Evolutionary conservation across 2,888 invertebrate species (phyloP).

Genomic region (Schrankia costaestrigalis): DNA sequence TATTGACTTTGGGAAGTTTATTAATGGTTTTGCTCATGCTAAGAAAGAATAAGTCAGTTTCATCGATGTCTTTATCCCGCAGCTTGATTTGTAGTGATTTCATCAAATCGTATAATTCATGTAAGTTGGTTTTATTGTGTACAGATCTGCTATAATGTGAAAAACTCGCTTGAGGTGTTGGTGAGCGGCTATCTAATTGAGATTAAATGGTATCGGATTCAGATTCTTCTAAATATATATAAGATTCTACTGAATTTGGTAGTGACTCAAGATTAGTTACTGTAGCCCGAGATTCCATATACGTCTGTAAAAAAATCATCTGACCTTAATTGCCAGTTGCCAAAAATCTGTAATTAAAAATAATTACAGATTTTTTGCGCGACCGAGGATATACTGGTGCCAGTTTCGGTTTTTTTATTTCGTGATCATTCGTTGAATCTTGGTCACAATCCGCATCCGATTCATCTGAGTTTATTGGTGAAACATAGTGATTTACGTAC

Average conservation of each 20-base stretch:
- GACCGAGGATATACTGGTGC: too few relatives aligned
- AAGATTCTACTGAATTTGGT: background rate
- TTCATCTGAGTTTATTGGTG: too few relatives aligned
- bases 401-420: too few relatives aligned
- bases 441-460: too few relatives aligned
- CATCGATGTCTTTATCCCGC: conserved; percentile 1
- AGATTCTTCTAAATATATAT: background rate
- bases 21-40: conserved; percentile 8
- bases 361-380: too few relatives aligned
- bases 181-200: background rate
- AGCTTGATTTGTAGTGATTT: conserved; percentile 1
- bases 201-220: background rate
- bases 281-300: background rate
- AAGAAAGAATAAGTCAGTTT: conserved; percentile 9
- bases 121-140: background rate
- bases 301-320: conserved; percentile 2
- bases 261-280: background rate
- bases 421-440: too few relatives aligned
- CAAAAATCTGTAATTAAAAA: too few relatives aligned
- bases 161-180: background rate
- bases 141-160: background rate
- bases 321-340: conserved; percentile 1
- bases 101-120: background rate
- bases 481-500: too few relatives aligned
- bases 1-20: background rate